Base-by-base conservation (phyloP, 2,797 vertebrate genomes). In the Mormyrus proboscirostris region DNA sequence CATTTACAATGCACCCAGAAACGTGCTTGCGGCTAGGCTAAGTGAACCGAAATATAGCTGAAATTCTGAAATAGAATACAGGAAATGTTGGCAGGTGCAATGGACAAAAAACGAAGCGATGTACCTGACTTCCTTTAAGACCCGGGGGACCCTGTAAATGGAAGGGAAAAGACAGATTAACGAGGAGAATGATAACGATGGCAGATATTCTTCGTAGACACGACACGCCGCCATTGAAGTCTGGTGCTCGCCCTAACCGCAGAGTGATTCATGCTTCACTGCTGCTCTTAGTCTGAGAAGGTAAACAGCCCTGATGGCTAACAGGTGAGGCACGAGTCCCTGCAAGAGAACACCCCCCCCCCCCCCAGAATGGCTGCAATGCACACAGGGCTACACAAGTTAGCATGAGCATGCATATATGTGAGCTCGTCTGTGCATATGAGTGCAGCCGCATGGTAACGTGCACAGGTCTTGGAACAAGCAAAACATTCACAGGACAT, bases 41-140 rank as follows among this genome's bases (percentile, higher is more conserved):
- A 82, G 76, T 82, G 38, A 82, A 82, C 76, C 41, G 6, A 47
- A 44, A 3, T 44, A 44, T 3, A 79, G 38, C 41, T 47, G 14
- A 82, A 44, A 82, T 82, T n/a, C 41, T 47, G 16, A 44, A 82
- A 44, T 82, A 84, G 29, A 84, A 22, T 51, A 29, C 22, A 29
- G 22, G 44, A n/a, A 84, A 47, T 49, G 47, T 10, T 9, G n/a
- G 47, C 85, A 87, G 19, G n/a, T 87, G 85, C 7, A 59, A 87
- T 8, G 29, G 85, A 59, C 25, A 87, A 19, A 47, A 50, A 44
- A 65, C 22, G 44, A 76, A 86, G 88, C 86, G 59, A 84, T 90
- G 90, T 89, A 95, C 96, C 95, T 95, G 95, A 90, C 93, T 96
- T 91, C 96, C 95, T 90, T 96, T 95, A n/a, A n/a, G 91, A 90